A percentile compares a stretch with the other conserved stretches of the same genome.
Conservation (phyloP, 2,113 vertebrate species). For the Epinephelus lanceolatus region DNA sequence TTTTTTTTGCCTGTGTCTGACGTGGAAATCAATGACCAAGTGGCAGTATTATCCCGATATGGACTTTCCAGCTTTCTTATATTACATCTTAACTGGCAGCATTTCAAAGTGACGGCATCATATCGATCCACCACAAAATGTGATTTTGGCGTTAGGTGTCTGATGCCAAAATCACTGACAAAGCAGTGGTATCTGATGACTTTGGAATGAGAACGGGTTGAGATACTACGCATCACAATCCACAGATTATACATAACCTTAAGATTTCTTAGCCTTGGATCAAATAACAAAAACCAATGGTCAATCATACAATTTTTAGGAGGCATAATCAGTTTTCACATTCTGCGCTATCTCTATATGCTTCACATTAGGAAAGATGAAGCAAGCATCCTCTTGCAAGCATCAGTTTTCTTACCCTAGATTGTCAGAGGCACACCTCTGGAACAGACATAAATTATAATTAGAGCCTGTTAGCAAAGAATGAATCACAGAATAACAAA, state of each 20-base stretch:
- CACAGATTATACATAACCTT: not conserved
- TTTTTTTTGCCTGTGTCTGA: no score
- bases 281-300: not conserved
- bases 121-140: no score
- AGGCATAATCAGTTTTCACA: not conserved
- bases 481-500: not conserved
- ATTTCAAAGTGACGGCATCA: no score
- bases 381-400: not conserved
- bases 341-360: not conserved
- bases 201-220: no score
- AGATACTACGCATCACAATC: not conserved
- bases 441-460: not conserved
- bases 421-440: not conserved
- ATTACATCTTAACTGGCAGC: no score
- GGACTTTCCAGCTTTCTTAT: no score
- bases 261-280: not conserved
- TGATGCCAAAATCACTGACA: no score
- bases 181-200: no score
- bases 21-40: no score
- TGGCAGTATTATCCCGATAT: no score
- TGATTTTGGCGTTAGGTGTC: no score
- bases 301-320: no score
- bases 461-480: not conserved
- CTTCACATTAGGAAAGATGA: not conserved
- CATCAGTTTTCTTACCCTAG: not conserved